Evolutionary conservation across 1,140 invertebrate genomes (phyloP), one percentile per base, ranked within the genome.

Genomic region (Propsilocerus akamusi): DNA sequence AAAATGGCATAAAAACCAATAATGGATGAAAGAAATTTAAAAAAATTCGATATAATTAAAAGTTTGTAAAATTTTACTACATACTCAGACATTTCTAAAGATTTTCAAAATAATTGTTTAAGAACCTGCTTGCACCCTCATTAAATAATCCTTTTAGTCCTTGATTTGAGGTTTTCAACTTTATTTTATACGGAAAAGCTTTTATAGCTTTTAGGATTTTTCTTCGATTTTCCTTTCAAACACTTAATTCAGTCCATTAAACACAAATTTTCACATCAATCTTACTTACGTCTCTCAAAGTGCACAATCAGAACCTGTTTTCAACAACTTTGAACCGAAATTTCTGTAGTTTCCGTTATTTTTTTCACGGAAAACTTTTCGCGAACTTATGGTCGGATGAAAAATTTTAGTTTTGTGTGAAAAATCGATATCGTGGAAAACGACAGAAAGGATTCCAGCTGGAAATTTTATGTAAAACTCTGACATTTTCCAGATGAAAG

Each of bases 271-370:
- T 0, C 5, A 20, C 14, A n/a, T 14, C 5, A 41, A 7, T 41
- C 22, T 20, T 41, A 41, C 34, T 41, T 41, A 41, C 34, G 34
- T 41, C 34, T 41, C 34, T 41, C 22, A 41, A 41, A 41, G 17
- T 17, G 8, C 14, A 41, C 34, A 20, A 17, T 17, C 34, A 41
- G 34, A 41, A 17, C 17, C 22, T 4, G 22, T 14, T 41, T 41
- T n/a, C 34, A 20, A 10, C 14, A 17, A 41, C 17, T 41, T 41
- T 41, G 5, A 41, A 41, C n/a, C n/a, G n/a, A n/a, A n/a, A n/a
- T n/a, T n/a, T n/a, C n/a, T n/a, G n/a, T n/a, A n/a, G n/a, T n/a
- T n/a, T n/a, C n/a, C n/a, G n/a, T n/a, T n/a, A n/a, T n/a, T n/a
- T n/a, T 41, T 1, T 41, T 41, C 17, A 41, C 14, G 8, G 8